Percentiles rank a stretch among this genome's conserved stretches.
These are phyloP conservation scores for Dryas iulia DNA, from an alignment of 1,140 invertebrate genomes.

Conservation along the genomic window DNA sequence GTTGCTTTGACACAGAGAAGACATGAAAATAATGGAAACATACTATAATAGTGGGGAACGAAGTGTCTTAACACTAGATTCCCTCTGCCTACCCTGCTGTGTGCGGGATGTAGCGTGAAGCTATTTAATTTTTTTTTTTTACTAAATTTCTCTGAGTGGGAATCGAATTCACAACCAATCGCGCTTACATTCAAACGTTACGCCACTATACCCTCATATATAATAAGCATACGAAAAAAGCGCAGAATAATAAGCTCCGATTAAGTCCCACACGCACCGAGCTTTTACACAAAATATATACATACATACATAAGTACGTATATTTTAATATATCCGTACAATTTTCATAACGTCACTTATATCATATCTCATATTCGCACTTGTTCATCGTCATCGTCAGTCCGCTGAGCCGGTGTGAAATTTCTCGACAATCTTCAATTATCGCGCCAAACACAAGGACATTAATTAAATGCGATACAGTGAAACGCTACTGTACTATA, in stretches of 20 bases:
- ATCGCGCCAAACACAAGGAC: slow-evolving; percentile 22
- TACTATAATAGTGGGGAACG: no score
- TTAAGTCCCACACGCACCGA: background rate
- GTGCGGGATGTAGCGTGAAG: no score
- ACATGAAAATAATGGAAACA: no score
- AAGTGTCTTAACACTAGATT: no score
- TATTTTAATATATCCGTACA: background rate
- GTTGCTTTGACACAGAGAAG: no score
- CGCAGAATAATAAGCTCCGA: background rate
- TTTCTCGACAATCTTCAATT: slow-evolving; percentile 31
- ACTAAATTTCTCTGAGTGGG: no score
- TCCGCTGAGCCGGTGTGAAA: slow-evolving; percentile 11
- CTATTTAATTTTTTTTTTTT: no score
- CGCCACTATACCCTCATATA: background rate
- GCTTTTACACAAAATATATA: background rate
- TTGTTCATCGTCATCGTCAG: slow-evolving; percentile 10
- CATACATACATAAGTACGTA: background rate
- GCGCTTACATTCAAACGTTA: no score
- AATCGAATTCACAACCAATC: no score
- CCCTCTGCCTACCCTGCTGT: no score
- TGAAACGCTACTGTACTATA: slow-evolving; percentile 17
- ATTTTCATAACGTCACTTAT: background rate
- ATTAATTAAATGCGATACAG: slow-evolving; percentile 33
- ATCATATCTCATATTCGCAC: slow-evolving; percentile 10
- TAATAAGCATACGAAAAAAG: background rate